phyloP scores from a whole-genome alignment of 53 echinoderm and acorn worm species.

The Zoroaster sp. region DNA sequence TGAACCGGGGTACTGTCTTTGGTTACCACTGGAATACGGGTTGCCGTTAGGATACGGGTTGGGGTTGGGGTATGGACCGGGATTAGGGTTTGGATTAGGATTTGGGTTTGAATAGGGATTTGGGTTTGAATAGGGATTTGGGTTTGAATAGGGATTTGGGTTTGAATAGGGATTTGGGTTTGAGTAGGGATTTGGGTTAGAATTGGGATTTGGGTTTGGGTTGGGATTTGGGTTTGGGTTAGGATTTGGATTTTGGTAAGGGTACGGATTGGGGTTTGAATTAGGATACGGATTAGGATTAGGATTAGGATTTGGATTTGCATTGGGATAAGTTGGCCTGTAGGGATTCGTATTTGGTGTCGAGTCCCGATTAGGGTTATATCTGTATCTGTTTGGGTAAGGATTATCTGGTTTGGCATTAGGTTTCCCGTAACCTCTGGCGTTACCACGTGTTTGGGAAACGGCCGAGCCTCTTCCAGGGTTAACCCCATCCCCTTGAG shows the following conservation, averaged over 20 bases:
- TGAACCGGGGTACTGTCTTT: background rate
- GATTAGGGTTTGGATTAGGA: conserved; percentile 6
- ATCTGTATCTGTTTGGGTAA: conserved; percentile 17
- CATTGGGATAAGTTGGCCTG: background rate
- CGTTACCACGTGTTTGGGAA: background rate
- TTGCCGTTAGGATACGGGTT: background rate
- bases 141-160: background rate
- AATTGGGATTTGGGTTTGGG: background rate
- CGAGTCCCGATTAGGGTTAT: background rate
- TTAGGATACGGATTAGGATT: conserved; percentile 5
- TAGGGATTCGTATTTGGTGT: conserved; percentile 7
- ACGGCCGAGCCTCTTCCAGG: conserved; percentile 3
- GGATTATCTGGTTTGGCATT: conserved; percentile 15
- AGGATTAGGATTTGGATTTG: conserved; percentile 13
- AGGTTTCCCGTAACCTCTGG: background rate
- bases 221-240: conserved; percentile 4
- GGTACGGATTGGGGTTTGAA: conserved; percentile 6
- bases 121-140: background rate
- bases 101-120: background rate
- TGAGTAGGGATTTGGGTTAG: background rate
- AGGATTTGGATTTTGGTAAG: background rate
- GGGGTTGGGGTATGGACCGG: background rate
- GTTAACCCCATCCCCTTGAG: conserved; percentile 21
- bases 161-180: background rate
- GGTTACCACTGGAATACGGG: background rate